These are phyloP conservation scores for Kradibia gibbosae DNA, from an alignment of 1,140 invertebrate genomes.

Conservation along the genomic window DNA sequence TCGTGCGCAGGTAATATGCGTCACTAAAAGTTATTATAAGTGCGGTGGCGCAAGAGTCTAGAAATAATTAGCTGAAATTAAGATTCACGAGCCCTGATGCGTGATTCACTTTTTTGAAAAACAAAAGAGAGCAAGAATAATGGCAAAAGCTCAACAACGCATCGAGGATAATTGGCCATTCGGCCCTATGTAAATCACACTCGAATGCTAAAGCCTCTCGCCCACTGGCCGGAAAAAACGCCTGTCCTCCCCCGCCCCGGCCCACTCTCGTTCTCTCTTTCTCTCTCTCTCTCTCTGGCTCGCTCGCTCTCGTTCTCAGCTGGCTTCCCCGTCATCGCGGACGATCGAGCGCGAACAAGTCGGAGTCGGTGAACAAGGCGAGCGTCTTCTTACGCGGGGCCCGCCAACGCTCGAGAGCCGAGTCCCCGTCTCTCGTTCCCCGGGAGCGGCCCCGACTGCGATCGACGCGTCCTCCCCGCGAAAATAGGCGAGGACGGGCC, in stretches of 20 bases:
- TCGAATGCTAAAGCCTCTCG: not conserved
- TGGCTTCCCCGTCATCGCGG: not conserved
- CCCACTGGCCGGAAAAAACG: not conserved
- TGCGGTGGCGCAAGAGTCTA: not conserved
- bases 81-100: not conserved
- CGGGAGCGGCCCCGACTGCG: too few relatives aligned
- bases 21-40: not conserved
- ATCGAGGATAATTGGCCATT: not conserved
- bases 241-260: too few relatives aligned
- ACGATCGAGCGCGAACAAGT: not conserved
- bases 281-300: not conserved
- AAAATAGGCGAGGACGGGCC: not conserved
- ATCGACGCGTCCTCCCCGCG: too few relatives aligned
- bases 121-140: too few relatives aligned
- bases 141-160: not conserved
- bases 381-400: not conserved
- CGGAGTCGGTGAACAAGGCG: too few relatives aligned
- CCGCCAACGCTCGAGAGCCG: not conserved
- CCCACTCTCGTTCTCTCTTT: not conserved
- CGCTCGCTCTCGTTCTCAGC: not conserved
- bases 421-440: not conserved
- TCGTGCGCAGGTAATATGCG: not conserved
- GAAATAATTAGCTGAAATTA: slow-evolving; percentile 10
- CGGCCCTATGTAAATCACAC: not conserved
- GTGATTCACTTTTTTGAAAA: not conserved